phyloP scores from a whole-genome alignment of 2,797 vertebrate genomes.

The Heterohyrax brucei region DNA sequence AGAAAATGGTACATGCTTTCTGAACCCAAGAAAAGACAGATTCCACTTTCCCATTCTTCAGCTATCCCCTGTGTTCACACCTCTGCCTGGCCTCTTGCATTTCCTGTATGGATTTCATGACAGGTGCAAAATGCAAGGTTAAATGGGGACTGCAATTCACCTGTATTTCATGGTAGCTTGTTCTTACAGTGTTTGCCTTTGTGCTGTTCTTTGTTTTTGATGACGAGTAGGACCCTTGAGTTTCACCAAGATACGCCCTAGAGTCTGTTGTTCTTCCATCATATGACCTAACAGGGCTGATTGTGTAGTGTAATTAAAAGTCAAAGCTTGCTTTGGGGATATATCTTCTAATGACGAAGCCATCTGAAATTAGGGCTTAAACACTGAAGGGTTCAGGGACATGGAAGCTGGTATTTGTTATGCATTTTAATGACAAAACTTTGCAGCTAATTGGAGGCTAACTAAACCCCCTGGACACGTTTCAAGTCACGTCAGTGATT shows the following conservation, averaged over 20 bases:
- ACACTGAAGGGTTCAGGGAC: constrained; percentile 94
- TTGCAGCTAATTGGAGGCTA: constrained; percentile 94
- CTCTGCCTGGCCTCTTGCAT: constrained; percentile 64
- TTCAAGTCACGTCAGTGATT: constrained; percentile 89
- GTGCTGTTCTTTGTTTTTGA: constrained; percentile 87
- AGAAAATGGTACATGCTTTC: neutral
- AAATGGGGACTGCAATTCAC: constrained; percentile 72
- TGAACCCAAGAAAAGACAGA: constrained; percentile 33
- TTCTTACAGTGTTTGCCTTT: constrained; percentile 87
- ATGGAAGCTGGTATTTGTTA: constrained; percentile 89
- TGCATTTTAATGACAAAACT: constrained; percentile 93
- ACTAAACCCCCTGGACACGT: constrained; percentile 92
- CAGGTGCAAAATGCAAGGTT: constrained; percentile 80
- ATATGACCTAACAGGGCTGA: constrained; percentile 88
- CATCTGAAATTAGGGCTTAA: constrained; percentile 93
- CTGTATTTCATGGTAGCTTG: constrained; percentile 85
- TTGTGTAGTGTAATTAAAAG: constrained; percentile 92
- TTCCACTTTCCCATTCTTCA: constrained; percentile 36
- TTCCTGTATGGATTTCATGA: constrained; percentile 68
- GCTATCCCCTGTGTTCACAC: neutral
- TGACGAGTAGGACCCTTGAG: constrained; percentile 85
- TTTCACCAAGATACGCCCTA: constrained; percentile 81
- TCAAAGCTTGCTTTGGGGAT: constrained; percentile 92
- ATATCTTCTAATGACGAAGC: constrained; percentile 89
- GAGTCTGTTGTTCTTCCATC: constrained; percentile 89